Base-by-base conservation (phyloP, 2,888 invertebrate species). In the Agrilus mali region DNA sequence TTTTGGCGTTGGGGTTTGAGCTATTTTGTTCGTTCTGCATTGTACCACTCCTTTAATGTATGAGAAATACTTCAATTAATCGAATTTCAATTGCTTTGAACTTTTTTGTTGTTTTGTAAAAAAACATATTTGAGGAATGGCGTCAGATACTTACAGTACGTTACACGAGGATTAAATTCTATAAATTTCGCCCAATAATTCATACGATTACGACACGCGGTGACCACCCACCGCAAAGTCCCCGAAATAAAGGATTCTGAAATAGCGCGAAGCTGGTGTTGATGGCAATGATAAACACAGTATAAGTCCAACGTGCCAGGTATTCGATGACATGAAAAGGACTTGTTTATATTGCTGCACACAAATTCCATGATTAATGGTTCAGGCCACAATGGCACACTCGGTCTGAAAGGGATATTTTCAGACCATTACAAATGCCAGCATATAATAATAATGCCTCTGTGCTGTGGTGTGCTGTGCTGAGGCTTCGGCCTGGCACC, bases 301-400 rank as follows among this genome's bases (percentile, higher is more conserved):
- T 56, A 65, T 66, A 66, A 66, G 64, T 60, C 60, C 58, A 54
- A 61, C 55, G 57, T 61, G 64, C 65, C 66, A 66, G 66, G 66
- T 67, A 66, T 67, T 65, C 66, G 67, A 67, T 67, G 67, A 68
- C 66, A 66, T 68, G 67, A 68, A 68, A 68, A 67, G 65, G 65
- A 66, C 66, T 67, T 69, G 68, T 69, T 68, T 68, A 67, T 67
- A 68, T 65, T 62, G 61, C 63, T 58, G 59, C 60, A 59, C 60
- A 59, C 58, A 57, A 58, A 56, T 57, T 55, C 55, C 64, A 64
- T 67, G 65, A 66, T 68, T 67, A 67, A 67, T 68, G 60, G 60
- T 50, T 60, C 48, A 47, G 50, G 54, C 50, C 55, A 61, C 63
- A 61, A 62, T 62, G 57, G 50, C 50, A 55, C 51, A 46, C 48